Evolutionary conservation across 2,888 invertebrate genomes (phyloP), one percentile per base, ranked within the genome.

Genomic region (Orthonevra nobilis): DNA sequence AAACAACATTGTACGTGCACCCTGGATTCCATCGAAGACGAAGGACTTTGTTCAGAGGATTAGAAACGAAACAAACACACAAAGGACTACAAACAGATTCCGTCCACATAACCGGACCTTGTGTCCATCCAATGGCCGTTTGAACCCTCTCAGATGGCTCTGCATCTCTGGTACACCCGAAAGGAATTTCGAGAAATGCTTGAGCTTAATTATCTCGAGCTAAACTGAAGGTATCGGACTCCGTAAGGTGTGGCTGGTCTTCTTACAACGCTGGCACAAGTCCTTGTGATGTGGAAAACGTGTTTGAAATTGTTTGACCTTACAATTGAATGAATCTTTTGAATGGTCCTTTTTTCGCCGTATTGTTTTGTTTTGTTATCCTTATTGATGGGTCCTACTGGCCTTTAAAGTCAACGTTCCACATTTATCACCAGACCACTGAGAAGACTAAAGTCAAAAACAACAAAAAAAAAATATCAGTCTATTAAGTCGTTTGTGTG

Each of bases 221-320:
- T 70, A 70, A 77, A 70, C 64, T 70, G 63, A 63, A 70, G 50
- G 50, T 70, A 77, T 77, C 70, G 75, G 48, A n/a, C 75, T 58
- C 19, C 36, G 61, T 61, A 34, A 61, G 68, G 48, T 48, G 40
- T 52, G 12, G 54, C 50, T 30, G n/a, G 12, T 54, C 28, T 42
- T 38, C 38, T 34, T 17, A 48, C 40, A 40, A 46, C 40, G 19
- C 26, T n/a, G n/a, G 54, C 38, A 56, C 20, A 44, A 70, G 44
- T 52, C 40, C 63, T n/a, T n/a, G n/a, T 70, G 75, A 77, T 77
- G 75, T 77, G 70, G 58, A 77, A 77, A 77, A 77, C 75, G 75
- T 77, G 75, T 70, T 64, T 70, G 44, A 64, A 64, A 70, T 77
- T 70, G 75, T 64, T 77, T 77, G 75, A 77, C 70, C 70, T 70